Conservation (phyloP, 1,140 invertebrate species). For the Drosophila bocki region DNA sequence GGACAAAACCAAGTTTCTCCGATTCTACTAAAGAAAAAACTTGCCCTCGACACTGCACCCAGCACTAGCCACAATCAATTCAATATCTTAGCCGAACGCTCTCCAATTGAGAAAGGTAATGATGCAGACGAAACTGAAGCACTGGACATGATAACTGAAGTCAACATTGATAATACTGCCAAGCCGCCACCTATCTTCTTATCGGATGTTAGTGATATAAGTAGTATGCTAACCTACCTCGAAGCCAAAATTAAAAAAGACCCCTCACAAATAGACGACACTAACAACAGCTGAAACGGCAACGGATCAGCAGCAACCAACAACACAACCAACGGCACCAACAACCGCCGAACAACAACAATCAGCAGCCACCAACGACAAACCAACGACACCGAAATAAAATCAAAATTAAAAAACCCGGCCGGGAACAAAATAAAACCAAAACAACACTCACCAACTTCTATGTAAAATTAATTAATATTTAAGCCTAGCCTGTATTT, state of each 20-base stretch:
- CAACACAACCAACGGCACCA: too few relatives aligned
- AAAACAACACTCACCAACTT: too few relatives aligned
- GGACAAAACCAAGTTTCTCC: constrained; percentile 24
- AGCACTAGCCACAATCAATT: constrained; percentile 24
- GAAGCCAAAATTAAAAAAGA: constrained; percentile 11
- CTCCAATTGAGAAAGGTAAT: constrained; percentile 2
- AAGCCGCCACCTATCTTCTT: constrained; percentile 30
- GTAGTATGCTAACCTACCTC: constrained; percentile 9
- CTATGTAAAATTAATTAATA: too few relatives aligned
- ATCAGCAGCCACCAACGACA: too few relatives aligned
- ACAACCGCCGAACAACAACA: too few relatives aligned
- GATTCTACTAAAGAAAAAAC: constrained; percentile 19
- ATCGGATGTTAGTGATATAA: constrained; percentile 25
- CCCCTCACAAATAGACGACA: too few relatives aligned
- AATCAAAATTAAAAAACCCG: too few relatives aligned
- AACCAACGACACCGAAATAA: too few relatives aligned
- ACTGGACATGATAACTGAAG: constrained; percentile 18
- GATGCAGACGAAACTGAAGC: constrained; percentile 10
- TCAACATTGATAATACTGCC: constrained; percentile 6
- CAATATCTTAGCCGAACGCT: not conserved
- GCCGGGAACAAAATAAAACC: too few relatives aligned
- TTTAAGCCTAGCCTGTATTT: too few relatives aligned
- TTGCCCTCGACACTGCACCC: not conserved
- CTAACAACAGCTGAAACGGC: too few relatives aligned
- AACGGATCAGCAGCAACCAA: too few relatives aligned